Percentiles rank a stretch among this genome's conserved stretches.
phyloP scores from a whole-genome alignment of 2,797 vertebrate species.

The Crenichthys baileyi region DNA sequence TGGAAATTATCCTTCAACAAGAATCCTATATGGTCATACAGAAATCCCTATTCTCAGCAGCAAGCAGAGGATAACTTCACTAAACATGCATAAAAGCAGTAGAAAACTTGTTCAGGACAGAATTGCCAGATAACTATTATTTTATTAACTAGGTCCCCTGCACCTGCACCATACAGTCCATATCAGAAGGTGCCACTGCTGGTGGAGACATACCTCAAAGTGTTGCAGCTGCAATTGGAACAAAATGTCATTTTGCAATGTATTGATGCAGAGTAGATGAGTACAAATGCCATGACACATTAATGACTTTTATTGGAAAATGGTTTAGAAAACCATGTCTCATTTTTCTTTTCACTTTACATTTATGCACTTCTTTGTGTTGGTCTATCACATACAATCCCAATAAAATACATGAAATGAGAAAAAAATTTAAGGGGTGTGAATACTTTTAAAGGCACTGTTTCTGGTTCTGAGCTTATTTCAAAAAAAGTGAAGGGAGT shows the following conservation, averaged over 20 bases:
- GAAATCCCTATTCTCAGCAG: not conserved
- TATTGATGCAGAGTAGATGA: not conserved
- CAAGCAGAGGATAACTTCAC: not conserved
- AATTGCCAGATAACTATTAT: not conserved
- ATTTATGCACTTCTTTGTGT: not conserved
- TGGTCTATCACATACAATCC: not conserved
- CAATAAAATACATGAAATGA: not conserved
- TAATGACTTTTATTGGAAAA: not conserved
- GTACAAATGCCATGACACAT: no score
- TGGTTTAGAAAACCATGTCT: not conserved
- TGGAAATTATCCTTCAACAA: not conserved
- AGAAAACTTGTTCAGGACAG: not conserved
- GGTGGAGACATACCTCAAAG: not conserved
- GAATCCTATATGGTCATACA: not conserved
- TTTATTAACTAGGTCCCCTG: not conserved
- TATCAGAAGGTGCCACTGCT: not conserved
- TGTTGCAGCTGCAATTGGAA: not conserved
- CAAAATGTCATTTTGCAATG: not conserved
- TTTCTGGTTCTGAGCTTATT: not conserved
- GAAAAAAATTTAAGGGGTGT: not conserved
- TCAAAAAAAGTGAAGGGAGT: conserved; percentile 8
- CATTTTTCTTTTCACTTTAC: not conserved
- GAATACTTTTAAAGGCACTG: conserved; percentile 1
- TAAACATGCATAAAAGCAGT: not conserved
- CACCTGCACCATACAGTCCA: not conserved